These are phyloP conservation scores for Papilio glaucus DNA, from an alignment of 1,140 invertebrate species.

Conservation along the genomic window DNA sequence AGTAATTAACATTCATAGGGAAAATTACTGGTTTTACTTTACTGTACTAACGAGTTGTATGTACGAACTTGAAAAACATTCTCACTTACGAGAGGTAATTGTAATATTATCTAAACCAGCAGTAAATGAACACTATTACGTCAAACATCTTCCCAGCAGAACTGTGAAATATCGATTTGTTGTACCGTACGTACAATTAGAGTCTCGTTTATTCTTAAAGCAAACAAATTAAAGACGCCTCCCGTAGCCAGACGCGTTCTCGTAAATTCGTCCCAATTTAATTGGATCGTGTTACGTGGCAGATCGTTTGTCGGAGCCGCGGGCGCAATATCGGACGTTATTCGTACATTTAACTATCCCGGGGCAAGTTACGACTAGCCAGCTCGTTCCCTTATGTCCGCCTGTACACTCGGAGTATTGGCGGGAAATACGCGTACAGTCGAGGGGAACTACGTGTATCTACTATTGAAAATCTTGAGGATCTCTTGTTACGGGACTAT, in stretches of 20 bases:
- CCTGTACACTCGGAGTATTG: constrained; percentile 25
- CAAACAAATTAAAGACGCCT: constrained; percentile 56
- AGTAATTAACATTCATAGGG: background rate
- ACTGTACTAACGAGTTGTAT: background rate
- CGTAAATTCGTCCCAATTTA: constrained; percentile 72
- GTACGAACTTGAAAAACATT: background rate
- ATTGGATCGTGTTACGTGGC: constrained; percentile 69
- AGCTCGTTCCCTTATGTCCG: constrained; percentile 30
- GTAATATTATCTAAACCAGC: constrained; percentile 4
- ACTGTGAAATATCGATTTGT: constrained; percentile 49
- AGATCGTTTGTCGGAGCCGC: constrained; percentile 59
- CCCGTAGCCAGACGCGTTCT: constrained; percentile 45
- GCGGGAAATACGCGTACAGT: constrained; percentile 31
- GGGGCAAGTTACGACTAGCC: constrained; percentile 48
- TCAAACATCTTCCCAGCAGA: constrained; percentile 18
- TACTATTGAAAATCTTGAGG: background rate
- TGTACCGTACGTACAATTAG: constrained; percentile 33
- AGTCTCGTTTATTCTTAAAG: constrained; percentile 48
- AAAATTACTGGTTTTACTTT: background rate
- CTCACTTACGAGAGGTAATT: constrained; percentile 17
- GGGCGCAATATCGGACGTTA: constrained; percentile 65
- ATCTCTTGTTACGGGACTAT: background rate
- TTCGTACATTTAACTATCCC: constrained; percentile 61
- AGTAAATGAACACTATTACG: constrained; percentile 12
- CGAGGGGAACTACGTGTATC: background rate